Conservation (phyloP, 2,797 vertebrate genomes). For the Eulemur albifrons region DNA sequence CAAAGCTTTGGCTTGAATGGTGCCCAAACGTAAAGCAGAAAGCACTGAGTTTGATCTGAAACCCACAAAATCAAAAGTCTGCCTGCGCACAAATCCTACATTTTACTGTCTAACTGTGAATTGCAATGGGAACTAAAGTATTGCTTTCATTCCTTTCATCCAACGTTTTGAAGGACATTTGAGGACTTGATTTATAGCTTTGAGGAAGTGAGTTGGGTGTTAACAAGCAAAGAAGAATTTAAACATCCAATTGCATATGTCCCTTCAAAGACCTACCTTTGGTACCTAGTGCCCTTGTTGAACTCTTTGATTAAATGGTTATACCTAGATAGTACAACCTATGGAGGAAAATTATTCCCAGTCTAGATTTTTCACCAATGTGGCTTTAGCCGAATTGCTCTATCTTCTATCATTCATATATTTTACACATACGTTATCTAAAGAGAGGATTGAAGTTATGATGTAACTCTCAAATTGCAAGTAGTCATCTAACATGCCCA, state of each 20-base stretch:
- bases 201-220: slow-evolving; percentile 55
- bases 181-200: slow-evolving; percentile 57
- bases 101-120: slow-evolving; percentile 51
- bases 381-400: neutral
- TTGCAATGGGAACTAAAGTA: slow-evolving; percentile 23
- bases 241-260: slow-evolving; percentile 41
- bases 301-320: slow-evolving; percentile 56
- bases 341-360: neutral
- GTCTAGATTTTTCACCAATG: neutral
- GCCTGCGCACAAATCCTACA: slow-evolving; percentile 15
- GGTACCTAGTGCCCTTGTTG: neutral
- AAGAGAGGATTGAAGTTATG: neutral
- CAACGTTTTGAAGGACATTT: slow-evolving; percentile 58
- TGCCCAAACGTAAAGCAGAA: slow-evolving; percentile 46
- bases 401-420: neutral
- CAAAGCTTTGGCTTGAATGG: slow-evolving; percentile 61
- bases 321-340: neutral
- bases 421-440: neutral
- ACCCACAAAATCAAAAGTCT: slow-evolving; percentile 68
- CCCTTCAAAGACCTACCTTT: slow-evolving; percentile 42
- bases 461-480: neutral
- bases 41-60: slow-evolving; percentile 58
- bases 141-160: slow-evolving; percentile 63
- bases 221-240: slow-evolving; percentile 62
- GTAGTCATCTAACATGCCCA: neutral